Conservation (phyloP, 2,797 vertebrate genomes). For the Bufotes viridis region DNA sequence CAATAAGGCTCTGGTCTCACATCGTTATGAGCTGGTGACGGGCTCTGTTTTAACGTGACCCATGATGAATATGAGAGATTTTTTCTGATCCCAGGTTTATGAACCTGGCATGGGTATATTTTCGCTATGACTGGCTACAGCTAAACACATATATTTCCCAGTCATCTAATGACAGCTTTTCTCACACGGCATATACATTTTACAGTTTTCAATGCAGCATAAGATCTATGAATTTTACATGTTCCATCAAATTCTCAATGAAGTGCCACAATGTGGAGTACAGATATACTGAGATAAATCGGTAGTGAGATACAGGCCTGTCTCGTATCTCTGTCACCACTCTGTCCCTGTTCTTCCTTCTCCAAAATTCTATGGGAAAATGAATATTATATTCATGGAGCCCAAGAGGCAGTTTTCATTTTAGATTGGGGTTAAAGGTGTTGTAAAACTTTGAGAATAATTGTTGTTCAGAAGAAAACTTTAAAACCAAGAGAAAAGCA, state of each 20-base stretch:
- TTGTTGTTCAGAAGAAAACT: conserved; percentile 60
- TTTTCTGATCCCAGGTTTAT: too few species aligned
- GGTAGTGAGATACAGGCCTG: background rate
- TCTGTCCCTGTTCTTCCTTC: conserved; percentile 20
- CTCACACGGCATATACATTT: background rate
- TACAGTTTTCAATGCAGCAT: background rate
- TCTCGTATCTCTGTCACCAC: conserved; percentile 10
- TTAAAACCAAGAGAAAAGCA: conserved; percentile 59
- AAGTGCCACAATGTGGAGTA: background rate
- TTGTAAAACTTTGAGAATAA: conserved; percentile 59
- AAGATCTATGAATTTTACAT: conserved; percentile 18
- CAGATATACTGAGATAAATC: conserved; percentile 1
- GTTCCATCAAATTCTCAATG: background rate
- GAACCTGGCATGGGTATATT: background rate
- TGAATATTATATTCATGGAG: conserved; percentile 51
- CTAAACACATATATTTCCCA: background rate
- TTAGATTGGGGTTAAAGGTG: conserved; percentile 61
- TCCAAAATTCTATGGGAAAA: conserved; percentile 52
- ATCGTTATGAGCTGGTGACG: too few species aligned
- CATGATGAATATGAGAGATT: too few species aligned
- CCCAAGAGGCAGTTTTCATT: conserved; percentile 54
- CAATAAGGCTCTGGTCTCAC: too few species aligned
- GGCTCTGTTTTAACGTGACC: too few species aligned
- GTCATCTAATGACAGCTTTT: background rate
- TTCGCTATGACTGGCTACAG: background rate